phyloP scores from a whole-genome alignment of 2,113 vertebrate species.

The Cheirogaleus medius region DNA sequence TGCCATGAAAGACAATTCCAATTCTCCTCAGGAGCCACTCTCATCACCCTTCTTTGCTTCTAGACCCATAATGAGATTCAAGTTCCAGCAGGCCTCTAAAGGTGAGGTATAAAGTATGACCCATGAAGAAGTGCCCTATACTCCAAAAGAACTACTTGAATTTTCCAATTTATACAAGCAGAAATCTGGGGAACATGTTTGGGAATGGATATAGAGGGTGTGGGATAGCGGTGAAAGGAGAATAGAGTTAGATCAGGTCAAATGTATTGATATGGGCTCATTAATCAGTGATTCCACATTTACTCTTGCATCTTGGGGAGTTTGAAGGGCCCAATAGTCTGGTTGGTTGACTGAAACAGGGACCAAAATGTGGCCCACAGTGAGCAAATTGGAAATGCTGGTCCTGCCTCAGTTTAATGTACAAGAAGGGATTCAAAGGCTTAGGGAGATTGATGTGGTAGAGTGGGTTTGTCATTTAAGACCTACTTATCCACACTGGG shows the following conservation, averaged over 20 bases:
- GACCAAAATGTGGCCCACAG: neutral
- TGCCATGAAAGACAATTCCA: too few relatives aligned
- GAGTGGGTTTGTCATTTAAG: neutral
- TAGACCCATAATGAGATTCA: neutral
- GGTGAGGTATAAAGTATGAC: neutral
- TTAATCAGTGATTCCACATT: neutral
- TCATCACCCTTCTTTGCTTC: neutral
- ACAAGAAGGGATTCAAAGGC: neutral
- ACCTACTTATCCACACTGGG: neutral
- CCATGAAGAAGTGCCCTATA: neutral
- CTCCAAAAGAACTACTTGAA: neutral
- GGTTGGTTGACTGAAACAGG: neutral
- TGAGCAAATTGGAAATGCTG: neutral
- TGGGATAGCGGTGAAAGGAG: neutral
- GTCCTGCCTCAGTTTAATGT: neutral
- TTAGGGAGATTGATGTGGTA: neutral
- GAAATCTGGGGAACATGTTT: neutral
- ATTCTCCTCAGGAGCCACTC: neutral
- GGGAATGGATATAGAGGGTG: neutral
- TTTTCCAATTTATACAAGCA: neutral
- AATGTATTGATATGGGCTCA: neutral
- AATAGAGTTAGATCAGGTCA: neutral
- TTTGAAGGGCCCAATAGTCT: neutral
- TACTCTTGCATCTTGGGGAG: neutral
- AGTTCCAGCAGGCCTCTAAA: neutral